A percentile compares a stretch with the other conserved stretches of the same genome.
These are phyloP conservation scores for Vanessa tameamea DNA, from an alignment of 1,140 invertebrate genomes.

Conservation along the genomic window DNA sequence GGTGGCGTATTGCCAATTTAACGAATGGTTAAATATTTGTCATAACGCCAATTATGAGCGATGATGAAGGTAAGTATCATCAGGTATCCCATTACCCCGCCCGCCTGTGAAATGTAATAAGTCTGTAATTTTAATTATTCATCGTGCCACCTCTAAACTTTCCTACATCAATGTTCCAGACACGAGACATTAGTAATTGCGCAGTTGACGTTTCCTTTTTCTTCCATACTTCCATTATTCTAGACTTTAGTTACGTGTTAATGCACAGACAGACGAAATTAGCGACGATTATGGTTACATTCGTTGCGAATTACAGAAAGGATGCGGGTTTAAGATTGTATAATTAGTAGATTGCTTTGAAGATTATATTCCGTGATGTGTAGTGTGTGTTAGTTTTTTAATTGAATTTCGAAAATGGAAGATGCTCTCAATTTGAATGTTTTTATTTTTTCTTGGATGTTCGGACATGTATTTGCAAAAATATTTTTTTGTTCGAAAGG, in stretches of 20 bases:
- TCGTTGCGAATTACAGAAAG: conserved; percentile 30
- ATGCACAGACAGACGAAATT: conserved; percentile 42
- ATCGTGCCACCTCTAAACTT: neutral
- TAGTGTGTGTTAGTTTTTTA: conserved; percentile 26
- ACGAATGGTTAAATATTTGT: too few species aligned
- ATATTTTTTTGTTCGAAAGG: too few species aligned
- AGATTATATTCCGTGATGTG: conserved; percentile 35
- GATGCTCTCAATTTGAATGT: too few species aligned
- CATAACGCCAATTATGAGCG: too few species aligned
- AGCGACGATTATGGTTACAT: conserved; percentile 41
- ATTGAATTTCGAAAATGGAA: too few species aligned
- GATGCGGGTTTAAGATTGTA: conserved; percentile 16
- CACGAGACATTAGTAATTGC: conserved; percentile 37
- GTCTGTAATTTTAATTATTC: neutral
- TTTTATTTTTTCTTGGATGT: too few species aligned
- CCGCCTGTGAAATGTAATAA: too few species aligned
- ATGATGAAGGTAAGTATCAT: too few species aligned
- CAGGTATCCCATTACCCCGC: too few species aligned
- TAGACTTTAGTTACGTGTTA: conserved; percentile 39
- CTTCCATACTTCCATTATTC: conserved; percentile 41
- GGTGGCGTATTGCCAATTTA: too few species aligned
- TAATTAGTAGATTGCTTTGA: conserved; percentile 29
- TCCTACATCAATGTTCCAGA: conserved; percentile 12
- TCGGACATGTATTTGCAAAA: too few species aligned
- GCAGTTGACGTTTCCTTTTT: conserved; percentile 38